Conservation (phyloP, 1,140 invertebrate genomes). For the Neotoxoptera formosana region DNA sequence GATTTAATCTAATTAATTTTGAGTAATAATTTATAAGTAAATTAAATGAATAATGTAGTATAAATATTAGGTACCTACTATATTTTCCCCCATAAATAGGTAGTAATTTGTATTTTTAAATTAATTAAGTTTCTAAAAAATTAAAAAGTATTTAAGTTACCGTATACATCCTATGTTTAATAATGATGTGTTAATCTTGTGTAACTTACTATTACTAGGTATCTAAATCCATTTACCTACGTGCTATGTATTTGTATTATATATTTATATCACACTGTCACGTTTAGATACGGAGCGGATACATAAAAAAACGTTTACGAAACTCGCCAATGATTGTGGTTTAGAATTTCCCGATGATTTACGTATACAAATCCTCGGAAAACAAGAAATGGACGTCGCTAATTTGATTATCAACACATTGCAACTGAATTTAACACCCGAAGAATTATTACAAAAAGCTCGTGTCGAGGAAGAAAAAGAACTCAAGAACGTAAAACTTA, state of each 20-base stretch:
- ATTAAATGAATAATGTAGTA: neutral
- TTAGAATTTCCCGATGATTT: constrained; percentile 78
- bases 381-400: constrained; percentile 74
- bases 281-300: constrained; percentile 18
- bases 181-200: too few relatives aligned
- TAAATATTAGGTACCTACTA: too few relatives aligned
- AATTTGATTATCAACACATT: constrained; percentile 76
- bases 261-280: neutral
- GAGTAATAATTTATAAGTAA: neutral
- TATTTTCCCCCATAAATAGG: too few relatives aligned
- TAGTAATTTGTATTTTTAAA: too few relatives aligned
- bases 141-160: too few relatives aligned
- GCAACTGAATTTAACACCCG: constrained; percentile 73
- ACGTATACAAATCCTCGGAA: constrained; percentile 76
- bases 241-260: neutral
- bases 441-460: constrained; percentile 70
- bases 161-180: too few relatives aligned
- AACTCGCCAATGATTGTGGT: constrained; percentile 68
- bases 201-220: neutral
- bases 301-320: constrained; percentile 20
- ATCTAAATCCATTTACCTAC: neutral
- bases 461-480: constrained; percentile 64
- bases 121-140: too few relatives aligned
- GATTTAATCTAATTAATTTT: neutral
- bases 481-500: constrained; percentile 20